Evolutionary conservation across 2,888 invertebrate species (phyloP).

Genomic region (Onchidella celtica): DNA sequence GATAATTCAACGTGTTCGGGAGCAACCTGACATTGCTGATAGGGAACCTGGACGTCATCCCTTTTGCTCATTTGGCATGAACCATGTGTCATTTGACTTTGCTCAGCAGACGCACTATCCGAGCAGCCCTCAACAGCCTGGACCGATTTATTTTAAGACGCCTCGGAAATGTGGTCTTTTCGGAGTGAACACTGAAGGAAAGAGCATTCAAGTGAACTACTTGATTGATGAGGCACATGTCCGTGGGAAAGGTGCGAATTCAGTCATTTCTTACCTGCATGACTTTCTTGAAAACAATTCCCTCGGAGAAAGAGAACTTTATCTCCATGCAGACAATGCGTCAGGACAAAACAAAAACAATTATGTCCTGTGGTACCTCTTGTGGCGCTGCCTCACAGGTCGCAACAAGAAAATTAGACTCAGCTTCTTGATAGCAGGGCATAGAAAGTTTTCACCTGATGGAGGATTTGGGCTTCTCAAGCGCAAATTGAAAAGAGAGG

Average conservation of each 20-base stretch:
- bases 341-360: constrained; percentile 41
- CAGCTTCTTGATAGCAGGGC: constrained; percentile 44
- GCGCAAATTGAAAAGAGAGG: constrained; percentile 8
- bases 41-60: neutral
- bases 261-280: constrained; percentile 43
- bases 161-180: constrained; percentile 36
- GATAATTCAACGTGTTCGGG: no score
- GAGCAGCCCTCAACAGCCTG: constrained; percentile 56
- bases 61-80: neutral
- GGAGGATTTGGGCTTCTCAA: constrained; percentile 53
- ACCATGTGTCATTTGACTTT: constrained; percentile 39
- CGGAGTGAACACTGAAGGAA: constrained; percentile 34
- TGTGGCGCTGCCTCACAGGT: constrained; percentile 38
- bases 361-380: constrained; percentile 22
- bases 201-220: constrained; percentile 15
- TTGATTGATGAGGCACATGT: constrained; percentile 37
- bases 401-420: constrained; percentile 19
- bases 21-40: neutral
- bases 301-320: constrained; percentile 23
- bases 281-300: constrained; percentile 49
- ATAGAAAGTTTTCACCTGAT: constrained; percentile 54
- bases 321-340: constrained; percentile 41
- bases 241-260: constrained; percentile 47
- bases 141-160: constrained; percentile 54
- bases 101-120: constrained; percentile 58